Evolutionary conservation across 2,888 invertebrate species (phyloP).

Genomic region (Hyalella azteca): DNA sequence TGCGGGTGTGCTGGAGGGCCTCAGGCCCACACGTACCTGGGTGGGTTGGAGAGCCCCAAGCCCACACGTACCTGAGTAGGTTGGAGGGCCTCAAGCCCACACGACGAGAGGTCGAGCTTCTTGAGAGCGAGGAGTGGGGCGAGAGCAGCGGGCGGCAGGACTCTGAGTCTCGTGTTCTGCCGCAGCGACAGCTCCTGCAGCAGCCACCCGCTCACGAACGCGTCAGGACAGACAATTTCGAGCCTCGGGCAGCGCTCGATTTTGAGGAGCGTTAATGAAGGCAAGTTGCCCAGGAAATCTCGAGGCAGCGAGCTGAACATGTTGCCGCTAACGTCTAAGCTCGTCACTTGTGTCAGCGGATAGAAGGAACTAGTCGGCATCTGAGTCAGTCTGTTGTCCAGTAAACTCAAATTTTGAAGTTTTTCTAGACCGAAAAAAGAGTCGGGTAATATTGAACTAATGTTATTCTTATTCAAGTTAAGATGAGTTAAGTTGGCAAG

Average conservation of each 20-base stretch:
- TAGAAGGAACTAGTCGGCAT: conserved; percentile 46
- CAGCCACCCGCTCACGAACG: conserved; percentile 45
- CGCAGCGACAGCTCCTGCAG: conserved; percentile 44
- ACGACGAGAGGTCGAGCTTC: conserved; percentile 54
- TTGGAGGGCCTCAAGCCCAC: conserved; percentile 49
- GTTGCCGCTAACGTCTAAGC: conserved; percentile 54
- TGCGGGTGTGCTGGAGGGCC: no score
- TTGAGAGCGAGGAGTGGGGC: conserved; percentile 48
- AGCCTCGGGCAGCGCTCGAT: conserved; percentile 53
- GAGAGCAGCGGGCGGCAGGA: conserved; percentile 45
- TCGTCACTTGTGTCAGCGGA: conserved; percentile 33
- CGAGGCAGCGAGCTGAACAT: conserved; percentile 49
- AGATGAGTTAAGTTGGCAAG: conserved; percentile 49
- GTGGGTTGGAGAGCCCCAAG: no score
- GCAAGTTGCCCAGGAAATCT: conserved; percentile 46
- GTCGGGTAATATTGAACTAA: conserved; percentile 42
- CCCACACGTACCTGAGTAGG: conserved; percentile 51
- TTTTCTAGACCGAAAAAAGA: conserved; percentile 48
- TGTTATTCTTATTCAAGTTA: conserved; percentile 53
- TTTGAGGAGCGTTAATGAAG: conserved; percentile 40
- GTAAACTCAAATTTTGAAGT: conserved; percentile 43
- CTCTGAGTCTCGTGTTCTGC: conserved; percentile 50
- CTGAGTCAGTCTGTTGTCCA: conserved; percentile 48
- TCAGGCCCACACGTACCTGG: no score
- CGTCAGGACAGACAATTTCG: conserved; percentile 47